Conservation (phyloP, 2,797 vertebrate genomes). For the Sarcoramphus papa region DNA sequence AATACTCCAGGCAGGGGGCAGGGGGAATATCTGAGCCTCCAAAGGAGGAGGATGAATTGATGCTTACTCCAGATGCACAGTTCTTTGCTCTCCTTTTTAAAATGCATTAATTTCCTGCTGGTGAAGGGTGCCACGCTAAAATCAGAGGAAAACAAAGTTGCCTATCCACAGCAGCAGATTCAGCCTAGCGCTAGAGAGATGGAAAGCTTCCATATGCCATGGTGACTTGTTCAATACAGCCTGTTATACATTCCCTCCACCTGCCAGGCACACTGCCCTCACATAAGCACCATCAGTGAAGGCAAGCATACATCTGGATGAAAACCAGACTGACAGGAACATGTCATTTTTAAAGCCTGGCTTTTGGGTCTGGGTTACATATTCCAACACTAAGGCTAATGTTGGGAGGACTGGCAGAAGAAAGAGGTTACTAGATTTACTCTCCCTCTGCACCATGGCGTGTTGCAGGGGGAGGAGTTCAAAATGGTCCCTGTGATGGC, state of each 20-base stretch:
- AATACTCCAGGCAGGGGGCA: not conserved
- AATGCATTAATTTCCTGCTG: not conserved
- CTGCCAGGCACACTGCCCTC: not conserved
- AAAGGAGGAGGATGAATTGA: not conserved
- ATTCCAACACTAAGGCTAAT: not conserved
- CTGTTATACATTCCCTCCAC: not conserved
- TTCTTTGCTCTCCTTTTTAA: not conserved
- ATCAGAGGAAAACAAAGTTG: not conserved
- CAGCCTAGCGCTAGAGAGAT: not conserved
- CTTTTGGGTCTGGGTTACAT: not conserved
- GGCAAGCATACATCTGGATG: not conserved
- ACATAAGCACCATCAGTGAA: not conserved
- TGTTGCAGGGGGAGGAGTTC: conserved; percentile 40
- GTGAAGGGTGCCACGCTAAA: not conserved
- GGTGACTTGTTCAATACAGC: not conserved
- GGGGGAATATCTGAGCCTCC: not conserved
- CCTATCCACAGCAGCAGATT: not conserved
- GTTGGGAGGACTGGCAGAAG: not conserved
- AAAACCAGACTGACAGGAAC: not conserved
- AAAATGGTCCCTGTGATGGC: not conserved
- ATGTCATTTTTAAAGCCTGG: not conserved
- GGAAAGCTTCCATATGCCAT: not conserved
- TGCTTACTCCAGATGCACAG: not conserved
- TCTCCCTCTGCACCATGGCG: conserved; percentile 42
- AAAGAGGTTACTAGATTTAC: not conserved